Evolutionary conservation across 2,888 invertebrate species (phyloP), one percentile per base, ranked within the genome.

Genomic region (Xylocampa areola): DNA sequence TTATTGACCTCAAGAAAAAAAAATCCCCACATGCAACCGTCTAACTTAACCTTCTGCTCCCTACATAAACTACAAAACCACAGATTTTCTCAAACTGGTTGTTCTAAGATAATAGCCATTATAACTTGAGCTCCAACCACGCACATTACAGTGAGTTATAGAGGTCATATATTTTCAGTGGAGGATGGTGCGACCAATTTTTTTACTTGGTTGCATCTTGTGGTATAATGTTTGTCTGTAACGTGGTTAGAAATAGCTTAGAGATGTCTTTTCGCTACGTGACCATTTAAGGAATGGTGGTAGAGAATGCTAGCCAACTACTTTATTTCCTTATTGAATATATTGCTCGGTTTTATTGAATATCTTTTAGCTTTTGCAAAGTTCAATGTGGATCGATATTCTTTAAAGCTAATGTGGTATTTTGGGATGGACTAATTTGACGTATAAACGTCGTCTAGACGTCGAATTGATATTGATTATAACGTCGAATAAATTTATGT

Each of bases 1-100:
- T 87, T 86, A 84, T 87, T 88, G 91, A 92, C 82, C 92, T 65
- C 73, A 62, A 80, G 74, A 84, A 89, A 87, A 89, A 87, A 87
- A 84, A 83, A 80, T 73, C 76, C 70, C 35, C 50, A 51, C 55
- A 69, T 57, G 54, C 47, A 48, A 66, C 17, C 11, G 43, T 27
- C 79, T 59, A 80, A 58, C 17, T 29, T 54, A 60, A 76, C 16
- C 79, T 54, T 25, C 43, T 19, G 0, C 0, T 23, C 2, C n/a
- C 4, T 7, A 58, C 19, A 19, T 45, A 4, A 21, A 0, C 3
- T 2, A 6, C 29, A 4, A 14, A 7, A 14, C 29, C 4, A 54
- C 2, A 41, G 76, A 5, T 70, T 68, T 58, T 57, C 1, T 19
- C 35, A 65, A 25, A 57, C 11, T 67, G 39, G 76, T 3, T 7